Evolutionary conservation across 2,888 invertebrate genomes (phyloP).

Genomic region (Melanostoma scalare): DNA sequence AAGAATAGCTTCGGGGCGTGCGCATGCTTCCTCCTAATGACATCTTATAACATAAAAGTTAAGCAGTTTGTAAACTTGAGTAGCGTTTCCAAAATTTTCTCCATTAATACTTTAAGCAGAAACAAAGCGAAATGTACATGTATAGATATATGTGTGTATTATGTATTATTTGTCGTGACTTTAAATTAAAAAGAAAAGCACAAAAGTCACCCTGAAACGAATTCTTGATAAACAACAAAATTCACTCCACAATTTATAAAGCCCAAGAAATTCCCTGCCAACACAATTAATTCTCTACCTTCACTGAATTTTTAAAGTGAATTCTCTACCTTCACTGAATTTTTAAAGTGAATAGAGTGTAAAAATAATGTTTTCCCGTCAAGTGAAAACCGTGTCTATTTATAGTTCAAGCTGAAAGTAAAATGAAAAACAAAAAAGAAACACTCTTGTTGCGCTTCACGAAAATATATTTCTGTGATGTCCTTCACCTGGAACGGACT

Average conservation of each 20-base stretch:
- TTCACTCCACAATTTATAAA: no score
- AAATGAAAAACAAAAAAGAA: slow-evolving; percentile 3
- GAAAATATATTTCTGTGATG: slow-evolving; percentile 11
- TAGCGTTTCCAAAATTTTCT: slow-evolving; percentile 9
- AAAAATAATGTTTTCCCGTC: slow-evolving; percentile 22
- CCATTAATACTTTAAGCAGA: not conserved
- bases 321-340: not conserved
- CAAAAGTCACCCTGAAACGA: no score
- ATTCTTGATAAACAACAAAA: no score
- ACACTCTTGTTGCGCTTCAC: slow-evolving; percentile 9
- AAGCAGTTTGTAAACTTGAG: slow-evolving; percentile 12
- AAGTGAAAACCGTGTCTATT: slow-evolving; percentile 24
- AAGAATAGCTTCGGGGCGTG: slow-evolving; percentile 15
- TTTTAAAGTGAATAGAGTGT: slow-evolving; percentile 15
- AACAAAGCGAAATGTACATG: not conserved
- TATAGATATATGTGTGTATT: not conserved
- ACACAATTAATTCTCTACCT: no score
- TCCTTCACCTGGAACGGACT: slow-evolving; percentile 35
- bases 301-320: slow-evolving; percentile 5
- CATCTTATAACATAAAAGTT: slow-evolving; percentile 14
- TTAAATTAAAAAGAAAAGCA: no score
- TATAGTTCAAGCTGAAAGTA: no score
- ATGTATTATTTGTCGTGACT: not conserved
- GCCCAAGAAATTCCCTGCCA: no score
- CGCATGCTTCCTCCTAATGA: slow-evolving; percentile 13